Percentiles rank a stretch among this genome's conserved stretches.
Evolutionary conservation across 2,113 vertebrate genomes (phyloP).

Genomic region (Cavia porcellus): DNA sequence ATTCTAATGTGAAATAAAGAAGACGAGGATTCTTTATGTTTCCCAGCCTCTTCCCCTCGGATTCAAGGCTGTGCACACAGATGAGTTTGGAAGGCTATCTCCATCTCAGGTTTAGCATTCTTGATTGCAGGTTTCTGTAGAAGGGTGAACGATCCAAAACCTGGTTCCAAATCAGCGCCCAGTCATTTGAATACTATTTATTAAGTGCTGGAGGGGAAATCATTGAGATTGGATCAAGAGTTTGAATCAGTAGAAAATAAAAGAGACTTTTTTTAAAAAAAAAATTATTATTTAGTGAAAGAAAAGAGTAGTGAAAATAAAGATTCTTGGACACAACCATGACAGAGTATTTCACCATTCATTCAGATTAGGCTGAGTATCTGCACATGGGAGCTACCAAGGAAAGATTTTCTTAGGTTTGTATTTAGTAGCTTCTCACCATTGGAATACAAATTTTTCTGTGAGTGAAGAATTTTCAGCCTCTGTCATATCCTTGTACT

Average conservation of each 20-base stretch:
- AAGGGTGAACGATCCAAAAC: background rate
- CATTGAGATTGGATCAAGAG: background rate
- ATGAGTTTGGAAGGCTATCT: background rate
- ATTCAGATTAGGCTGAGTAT: background rate
- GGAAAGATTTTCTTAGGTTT: background rate
- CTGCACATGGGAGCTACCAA: no score
- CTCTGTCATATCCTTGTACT: background rate
- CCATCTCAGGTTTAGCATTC: background rate
- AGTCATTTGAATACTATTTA: background rate
- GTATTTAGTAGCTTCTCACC: background rate
- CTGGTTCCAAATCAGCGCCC: background rate
- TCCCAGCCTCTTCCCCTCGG: background rate
- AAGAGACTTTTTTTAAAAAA: background rate
- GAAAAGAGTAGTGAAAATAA: background rate
- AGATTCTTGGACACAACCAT: background rate
- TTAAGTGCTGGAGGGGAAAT: slow-evolving; percentile 7
- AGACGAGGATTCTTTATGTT: background rate
- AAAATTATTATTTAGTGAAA: background rate
- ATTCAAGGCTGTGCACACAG: background rate
- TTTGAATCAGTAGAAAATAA: background rate
- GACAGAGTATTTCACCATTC: background rate
- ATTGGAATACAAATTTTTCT: background rate
- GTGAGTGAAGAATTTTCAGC: background rate
- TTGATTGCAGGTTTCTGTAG: background rate
- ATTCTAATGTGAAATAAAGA: slow-evolving; percentile 1